Evolutionary conservation across 2,797 vertebrate species (phyloP).

Genomic region (Eleutherodactylus coqui): DNA sequence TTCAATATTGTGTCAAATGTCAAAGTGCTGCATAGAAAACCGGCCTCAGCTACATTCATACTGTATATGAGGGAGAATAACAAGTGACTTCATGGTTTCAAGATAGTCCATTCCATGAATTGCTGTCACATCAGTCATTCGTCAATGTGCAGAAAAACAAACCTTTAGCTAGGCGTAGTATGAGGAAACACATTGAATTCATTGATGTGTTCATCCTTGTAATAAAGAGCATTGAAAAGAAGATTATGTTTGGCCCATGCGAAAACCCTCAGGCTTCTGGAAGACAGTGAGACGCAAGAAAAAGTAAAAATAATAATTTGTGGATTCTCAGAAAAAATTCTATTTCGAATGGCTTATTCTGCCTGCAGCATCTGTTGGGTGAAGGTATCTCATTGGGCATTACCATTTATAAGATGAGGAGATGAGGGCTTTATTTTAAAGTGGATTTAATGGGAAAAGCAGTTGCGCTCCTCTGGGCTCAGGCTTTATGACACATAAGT

Average conservation of each 20-base stretch:
- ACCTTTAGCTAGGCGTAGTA: neutral
- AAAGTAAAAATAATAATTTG: neutral
- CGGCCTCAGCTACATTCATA: neutral
- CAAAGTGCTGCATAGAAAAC: neutral
- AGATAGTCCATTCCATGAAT: neutral
- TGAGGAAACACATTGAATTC: neutral
- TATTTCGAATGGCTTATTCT: neutral
- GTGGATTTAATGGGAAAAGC: neutral
- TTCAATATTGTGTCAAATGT: neutral
- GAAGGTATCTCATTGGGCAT: neutral
- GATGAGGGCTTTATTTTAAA: no score
- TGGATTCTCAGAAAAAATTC: neutral
- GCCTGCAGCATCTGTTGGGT: no score
- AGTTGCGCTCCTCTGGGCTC: neutral
- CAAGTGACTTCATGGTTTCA: neutral
- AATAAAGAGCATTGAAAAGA: constrained; percentile 6
- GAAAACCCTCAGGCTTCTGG: neutral
- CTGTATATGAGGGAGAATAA: neutral
- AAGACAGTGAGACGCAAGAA: neutral
- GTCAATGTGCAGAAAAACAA: neutral
- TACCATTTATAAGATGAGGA: neutral
- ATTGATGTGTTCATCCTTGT: neutral
- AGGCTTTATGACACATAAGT: no score
- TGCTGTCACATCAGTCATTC: neutral
- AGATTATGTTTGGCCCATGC: neutral